Evolutionary conservation across 2,113 vertebrate species (phyloP).

Genomic region (Cyanistes caeruleus): DNA sequence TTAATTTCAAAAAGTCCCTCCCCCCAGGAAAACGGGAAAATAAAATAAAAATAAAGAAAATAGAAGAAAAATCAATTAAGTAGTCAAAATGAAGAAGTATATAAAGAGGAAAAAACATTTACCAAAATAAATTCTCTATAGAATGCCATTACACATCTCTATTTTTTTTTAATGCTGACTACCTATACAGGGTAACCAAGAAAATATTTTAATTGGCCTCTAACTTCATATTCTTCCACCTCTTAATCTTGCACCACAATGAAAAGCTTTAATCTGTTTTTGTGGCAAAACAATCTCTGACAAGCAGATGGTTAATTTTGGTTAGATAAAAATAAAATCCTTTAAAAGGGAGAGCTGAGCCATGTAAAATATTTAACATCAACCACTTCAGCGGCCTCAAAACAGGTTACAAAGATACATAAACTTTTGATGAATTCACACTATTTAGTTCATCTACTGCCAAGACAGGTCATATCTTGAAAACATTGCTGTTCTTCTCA

Average conservation of each 20-base stretch:
- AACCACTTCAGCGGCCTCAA: not conserved
- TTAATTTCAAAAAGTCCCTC: not conserved
- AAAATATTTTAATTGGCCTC: not conserved
- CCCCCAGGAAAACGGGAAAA: not conserved
- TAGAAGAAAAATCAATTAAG: not conserved
- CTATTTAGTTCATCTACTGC: not conserved
- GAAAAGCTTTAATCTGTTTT: not conserved
- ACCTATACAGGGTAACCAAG: not conserved
- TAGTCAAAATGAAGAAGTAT: not conserved
- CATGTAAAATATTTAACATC: constrained; percentile 3
- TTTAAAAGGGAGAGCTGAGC: not conserved
- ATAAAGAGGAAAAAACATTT: not conserved
- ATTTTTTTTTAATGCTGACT: not conserved
- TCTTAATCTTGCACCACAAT: not conserved
- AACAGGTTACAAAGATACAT: not conserved
- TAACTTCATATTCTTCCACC: not conserved
- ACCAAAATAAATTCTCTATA: not conserved
- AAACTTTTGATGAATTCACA: constrained; percentile 3
- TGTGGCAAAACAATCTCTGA: not conserved
- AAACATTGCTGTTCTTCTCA: not conserved
- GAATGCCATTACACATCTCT: not conserved
- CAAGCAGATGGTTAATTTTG: not conserved
- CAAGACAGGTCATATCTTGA: not conserved
- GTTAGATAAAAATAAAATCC: not conserved
- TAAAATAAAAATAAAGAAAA: not conserved